These are phyloP conservation scores for Pavo muticus DNA, from an alignment of 2,113 vertebrate species.

Conservation along the genomic window DNA sequence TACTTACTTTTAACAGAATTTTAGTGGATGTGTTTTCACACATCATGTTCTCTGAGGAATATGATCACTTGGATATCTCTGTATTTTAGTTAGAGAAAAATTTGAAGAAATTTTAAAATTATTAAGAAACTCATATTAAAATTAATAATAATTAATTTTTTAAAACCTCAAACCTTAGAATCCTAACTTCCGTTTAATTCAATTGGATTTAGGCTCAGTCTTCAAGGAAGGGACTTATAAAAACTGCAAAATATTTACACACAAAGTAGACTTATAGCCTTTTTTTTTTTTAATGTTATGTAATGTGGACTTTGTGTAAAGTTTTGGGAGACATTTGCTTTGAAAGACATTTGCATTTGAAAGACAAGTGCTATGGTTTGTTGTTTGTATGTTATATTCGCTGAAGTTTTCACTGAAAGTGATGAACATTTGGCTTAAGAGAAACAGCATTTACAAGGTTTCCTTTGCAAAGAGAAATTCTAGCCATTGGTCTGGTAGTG, in stretches of 20 bases:
- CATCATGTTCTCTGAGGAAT: background rate
- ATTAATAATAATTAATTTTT: background rate
- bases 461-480: conserved; percentile 41
- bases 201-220: background rate
- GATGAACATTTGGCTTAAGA: background rate
- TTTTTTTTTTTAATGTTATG: background rate
- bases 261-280: background rate
- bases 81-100: background rate
- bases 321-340: background rate
- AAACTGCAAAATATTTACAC: background rate
- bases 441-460: conserved; percentile 5
- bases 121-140: background rate
- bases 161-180: background rate
- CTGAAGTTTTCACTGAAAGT: background rate
- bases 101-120: accelerated
- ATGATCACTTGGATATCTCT: background rate
- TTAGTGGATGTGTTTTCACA: background rate
- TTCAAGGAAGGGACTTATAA: background rate
- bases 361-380: background rate
- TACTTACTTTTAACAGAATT: background rate
- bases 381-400: background rate
- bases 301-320: background rate
- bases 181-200: background rate
- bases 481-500: conserved; percentile 8
- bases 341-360: too few species aligned